These are phyloP conservation scores for Anabacerthia variegaticeps DNA, from an alignment of 2,797 vertebrate species.

Conservation along the genomic window DNA sequence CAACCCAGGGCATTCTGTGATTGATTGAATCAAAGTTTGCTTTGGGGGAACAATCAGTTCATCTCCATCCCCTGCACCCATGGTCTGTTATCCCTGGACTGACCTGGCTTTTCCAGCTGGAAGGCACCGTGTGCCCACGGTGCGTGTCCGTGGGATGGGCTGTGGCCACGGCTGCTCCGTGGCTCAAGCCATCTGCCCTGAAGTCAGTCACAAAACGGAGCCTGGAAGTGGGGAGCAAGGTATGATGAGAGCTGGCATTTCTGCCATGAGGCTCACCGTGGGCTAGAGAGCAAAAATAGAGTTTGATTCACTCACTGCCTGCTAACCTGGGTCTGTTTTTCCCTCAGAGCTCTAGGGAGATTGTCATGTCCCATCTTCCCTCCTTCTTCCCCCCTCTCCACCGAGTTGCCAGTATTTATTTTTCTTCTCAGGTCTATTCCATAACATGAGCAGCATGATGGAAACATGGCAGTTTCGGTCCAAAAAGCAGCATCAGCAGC, in stretches of 20 bases:
- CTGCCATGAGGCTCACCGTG: conserved; percentile 35
- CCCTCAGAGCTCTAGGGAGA: conserved; percentile 42
- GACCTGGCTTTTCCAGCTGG: not conserved
- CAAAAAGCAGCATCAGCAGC: conserved; percentile 5
- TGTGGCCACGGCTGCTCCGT: rapidly evolving
- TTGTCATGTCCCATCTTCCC: conserved; percentile 63
- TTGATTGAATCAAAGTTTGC: not conserved
- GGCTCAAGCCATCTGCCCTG: not conserved
- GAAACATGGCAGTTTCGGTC: conserved; percentile 24
- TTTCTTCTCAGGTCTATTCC: conserved; percentile 26
- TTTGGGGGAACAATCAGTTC: not conserved
- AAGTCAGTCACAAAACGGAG: not conserved
- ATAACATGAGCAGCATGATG: conserved; percentile 20
- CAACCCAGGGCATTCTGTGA: not conserved
- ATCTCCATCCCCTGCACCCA: not conserved
- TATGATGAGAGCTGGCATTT: conserved; percentile 59
- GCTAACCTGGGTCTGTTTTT: conserved; percentile 53
- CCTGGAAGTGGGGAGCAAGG: not conserved
- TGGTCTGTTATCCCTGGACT: not conserved
- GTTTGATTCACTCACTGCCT: conserved; percentile 41
- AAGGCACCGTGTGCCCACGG: rapidly evolving
- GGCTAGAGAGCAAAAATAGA: conserved; percentile 62
- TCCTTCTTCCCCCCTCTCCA: not conserved
- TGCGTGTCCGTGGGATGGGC: rapidly evolving
- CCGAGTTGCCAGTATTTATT: conserved; percentile 27